Conservation (phyloP, 1,140 invertebrate genomes). For the Drosophila novamexicana region DNA sequence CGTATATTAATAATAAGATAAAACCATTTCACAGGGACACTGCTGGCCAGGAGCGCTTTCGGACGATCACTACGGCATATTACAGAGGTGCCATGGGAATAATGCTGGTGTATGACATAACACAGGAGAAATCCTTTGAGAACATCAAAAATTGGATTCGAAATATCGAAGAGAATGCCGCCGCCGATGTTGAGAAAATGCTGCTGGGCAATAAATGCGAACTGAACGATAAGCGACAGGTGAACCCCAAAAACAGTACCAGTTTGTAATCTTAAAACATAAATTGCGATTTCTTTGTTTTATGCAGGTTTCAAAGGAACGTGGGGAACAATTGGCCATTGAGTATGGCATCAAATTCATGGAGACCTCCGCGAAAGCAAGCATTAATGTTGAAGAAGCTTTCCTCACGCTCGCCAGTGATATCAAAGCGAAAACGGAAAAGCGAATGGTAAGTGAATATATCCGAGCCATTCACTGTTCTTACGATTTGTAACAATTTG, state of each 20-base stretch:
- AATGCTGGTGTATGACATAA: constrained; percentile 99
- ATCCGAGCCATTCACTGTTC: neutral
- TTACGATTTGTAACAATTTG: neutral
- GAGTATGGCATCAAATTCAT: constrained; percentile 97
- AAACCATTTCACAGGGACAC: constrained; percentile 91
- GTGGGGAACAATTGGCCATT: constrained; percentile 91
- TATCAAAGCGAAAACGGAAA: constrained; percentile 98
- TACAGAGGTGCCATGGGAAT: constrained; percentile 99
- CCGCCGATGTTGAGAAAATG: constrained; percentile 98
- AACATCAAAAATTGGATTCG: constrained; percentile 99
- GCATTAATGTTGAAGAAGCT: constrained; percentile 95
- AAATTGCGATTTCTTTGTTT: neutral
- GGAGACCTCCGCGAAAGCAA: constrained; percentile 96
- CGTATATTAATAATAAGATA: neutral
- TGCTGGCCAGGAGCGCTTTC: constrained; percentile 97
- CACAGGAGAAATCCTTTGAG: constrained; percentile 99
- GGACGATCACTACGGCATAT: constrained; percentile 99
- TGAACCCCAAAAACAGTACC: constrained; percentile 77
- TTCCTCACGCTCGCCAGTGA: constrained; percentile 97
- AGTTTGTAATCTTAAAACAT: too few relatives aligned
- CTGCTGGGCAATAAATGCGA: constrained; percentile 98
- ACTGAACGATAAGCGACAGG: constrained; percentile 94
- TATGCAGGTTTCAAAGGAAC: constrained; percentile 87
- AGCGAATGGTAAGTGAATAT: constrained; percentile 92
- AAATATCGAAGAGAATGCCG: constrained; percentile 98